phyloP scores from a whole-genome alignment of 2,888 invertebrate genomes.

The Parnassius apollo region DNA sequence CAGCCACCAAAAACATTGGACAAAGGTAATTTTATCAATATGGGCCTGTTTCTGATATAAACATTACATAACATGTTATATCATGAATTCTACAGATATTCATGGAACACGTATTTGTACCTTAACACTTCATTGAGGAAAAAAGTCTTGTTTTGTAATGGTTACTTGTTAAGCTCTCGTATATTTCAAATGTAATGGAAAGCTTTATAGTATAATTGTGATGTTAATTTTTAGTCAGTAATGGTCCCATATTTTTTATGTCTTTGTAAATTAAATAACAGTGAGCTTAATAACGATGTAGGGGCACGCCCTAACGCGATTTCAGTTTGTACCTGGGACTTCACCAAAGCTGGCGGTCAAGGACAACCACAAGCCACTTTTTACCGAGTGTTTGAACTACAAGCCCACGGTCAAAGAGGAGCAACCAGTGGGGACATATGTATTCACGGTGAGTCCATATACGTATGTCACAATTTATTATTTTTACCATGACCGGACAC shows the following conservation, averaged over 20 bases:
- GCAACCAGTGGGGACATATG: conserved; percentile 85
- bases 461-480: not conserved
- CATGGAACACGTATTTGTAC: too few species aligned
- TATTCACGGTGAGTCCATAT: conserved; percentile 83
- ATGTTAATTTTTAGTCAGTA: conserved; percentile 9
- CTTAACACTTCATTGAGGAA: not conserved
- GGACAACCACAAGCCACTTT: conserved; percentile 93
- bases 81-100: not conserved
- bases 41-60: conserved; percentile 15
- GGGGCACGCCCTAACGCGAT: conserved; percentile 52
- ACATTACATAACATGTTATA: not conserved
- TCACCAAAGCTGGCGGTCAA: conserved; percentile 69
- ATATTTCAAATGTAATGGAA: not conserved
- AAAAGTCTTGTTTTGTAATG: not conserved
- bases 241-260: conserved; percentile 9
- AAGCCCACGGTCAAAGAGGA: conserved; percentile 91
- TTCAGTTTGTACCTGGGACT: conserved; percentile 65
- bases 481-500: not conserved
- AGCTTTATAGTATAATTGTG: too few species aligned
- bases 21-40: conserved; percentile 24
- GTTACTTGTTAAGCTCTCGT: not conserved
- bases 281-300: conserved; percentile 43
- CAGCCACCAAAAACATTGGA: conserved; percentile 26
- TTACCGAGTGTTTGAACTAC: conserved; percentile 91
- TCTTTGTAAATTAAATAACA: conserved; percentile 8